Evolutionary conservation across 2,888 invertebrate species (phyloP).

Genomic region (Brachypterus glaber): DNA sequence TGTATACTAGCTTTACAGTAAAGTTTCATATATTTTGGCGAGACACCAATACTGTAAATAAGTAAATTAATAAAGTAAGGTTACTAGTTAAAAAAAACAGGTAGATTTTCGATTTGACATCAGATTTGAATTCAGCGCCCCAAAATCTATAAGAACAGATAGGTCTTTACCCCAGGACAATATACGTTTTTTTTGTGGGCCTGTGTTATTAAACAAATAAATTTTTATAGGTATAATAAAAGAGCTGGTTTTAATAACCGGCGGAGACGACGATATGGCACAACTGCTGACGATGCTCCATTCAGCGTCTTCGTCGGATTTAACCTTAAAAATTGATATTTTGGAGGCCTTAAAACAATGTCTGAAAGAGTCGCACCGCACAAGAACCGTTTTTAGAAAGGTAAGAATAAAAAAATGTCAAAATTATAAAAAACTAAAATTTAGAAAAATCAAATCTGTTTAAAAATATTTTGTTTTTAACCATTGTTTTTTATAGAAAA

Average conservation of each 20-base stretch:
- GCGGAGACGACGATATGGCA: slow-evolving; percentile 95
- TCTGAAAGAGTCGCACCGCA: slow-evolving; percentile 90
- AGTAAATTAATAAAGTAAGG: too few relatives aligned
- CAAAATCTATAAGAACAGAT: too few relatives aligned
- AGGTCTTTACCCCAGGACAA: too few relatives aligned
- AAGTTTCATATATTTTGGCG: too few relatives aligned
- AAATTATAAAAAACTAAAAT: too few relatives aligned
- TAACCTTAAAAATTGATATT: slow-evolving; percentile 82
- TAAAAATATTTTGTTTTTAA: not conserved
- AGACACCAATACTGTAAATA: too few relatives aligned
- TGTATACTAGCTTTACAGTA: too few relatives aligned
- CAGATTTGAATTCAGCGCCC: too few relatives aligned
- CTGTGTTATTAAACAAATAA: too few relatives aligned
- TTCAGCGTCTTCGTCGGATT: slow-evolving; percentile 70
- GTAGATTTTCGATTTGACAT: too few relatives aligned
- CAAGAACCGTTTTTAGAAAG: slow-evolving; percentile 93
- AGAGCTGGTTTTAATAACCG: slow-evolving; percentile 80
- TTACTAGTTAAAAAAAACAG: too few relatives aligned
- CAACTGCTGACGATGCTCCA: slow-evolving; percentile 87
- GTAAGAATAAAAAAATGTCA: slow-evolving; percentile 36
- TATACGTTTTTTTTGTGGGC: too few relatives aligned
- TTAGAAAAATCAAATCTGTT: slow-evolving; percentile 1
- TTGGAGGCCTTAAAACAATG: slow-evolving; percentile 80
- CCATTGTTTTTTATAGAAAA: not conserved
- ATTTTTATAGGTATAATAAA: slow-evolving; percentile 65